These are phyloP conservation scores for Cyrtorhinus lividipennis DNA, from an alignment of 1,140 invertebrate species.

Conservation along the genomic window DNA sequence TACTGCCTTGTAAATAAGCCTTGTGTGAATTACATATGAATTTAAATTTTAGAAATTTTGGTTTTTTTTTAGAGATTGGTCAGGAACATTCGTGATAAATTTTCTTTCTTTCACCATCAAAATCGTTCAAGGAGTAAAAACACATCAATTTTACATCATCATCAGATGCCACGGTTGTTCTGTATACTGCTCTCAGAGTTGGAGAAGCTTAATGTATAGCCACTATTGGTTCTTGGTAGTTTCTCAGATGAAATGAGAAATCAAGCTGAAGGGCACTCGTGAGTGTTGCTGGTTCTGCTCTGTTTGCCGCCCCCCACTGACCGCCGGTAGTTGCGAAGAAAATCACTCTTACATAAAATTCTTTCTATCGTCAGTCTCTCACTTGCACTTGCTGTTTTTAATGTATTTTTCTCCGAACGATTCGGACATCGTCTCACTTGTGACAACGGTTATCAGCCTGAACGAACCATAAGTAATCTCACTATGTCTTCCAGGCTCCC, in stretches of 20 bases:
- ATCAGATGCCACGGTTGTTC: too few relatives aligned
- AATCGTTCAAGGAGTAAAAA: too few relatives aligned
- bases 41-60: too few relatives aligned
- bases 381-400: neutral
- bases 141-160: too few relatives aligned
- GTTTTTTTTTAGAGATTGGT: too few relatives aligned
- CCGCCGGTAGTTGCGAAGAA: neutral
- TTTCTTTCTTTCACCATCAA: too few relatives aligned
- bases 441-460: too few relatives aligned
- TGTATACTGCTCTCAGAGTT: neutral
- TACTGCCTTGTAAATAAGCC: too few relatives aligned
- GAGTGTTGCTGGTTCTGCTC: constrained; percentile 11
- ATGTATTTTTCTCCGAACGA: neutral
- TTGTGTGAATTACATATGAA: too few relatives aligned
- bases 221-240: neutral
- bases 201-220: neutral
- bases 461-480: too few relatives aligned
- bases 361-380: neutral
- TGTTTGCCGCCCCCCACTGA: neutral
- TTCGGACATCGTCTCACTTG: neutral
- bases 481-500: constrained; percentile 5
- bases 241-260: neutral
- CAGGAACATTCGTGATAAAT: too few relatives aligned
- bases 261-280: neutral
- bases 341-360: constrained; percentile 11